Percentiles rank a stretch among this genome's conserved stretches.
Evolutionary conservation across 2,888 invertebrate species (phyloP).

Genomic region (Atrina japonica): DNA sequence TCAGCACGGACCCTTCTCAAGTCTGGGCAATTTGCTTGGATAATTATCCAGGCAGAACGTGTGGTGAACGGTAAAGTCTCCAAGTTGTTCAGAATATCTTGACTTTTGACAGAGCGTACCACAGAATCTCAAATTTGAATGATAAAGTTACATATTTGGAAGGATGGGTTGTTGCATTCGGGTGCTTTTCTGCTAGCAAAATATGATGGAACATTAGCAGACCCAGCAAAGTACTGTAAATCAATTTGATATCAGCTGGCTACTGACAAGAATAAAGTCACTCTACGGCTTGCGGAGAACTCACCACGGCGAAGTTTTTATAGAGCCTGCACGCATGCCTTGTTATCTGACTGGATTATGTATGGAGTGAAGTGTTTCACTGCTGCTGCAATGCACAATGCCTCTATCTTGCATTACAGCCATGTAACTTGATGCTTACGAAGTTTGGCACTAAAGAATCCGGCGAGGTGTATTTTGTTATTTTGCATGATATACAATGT

Average conservation of each 20-base stretch:
- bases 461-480: slow-evolving; percentile 43
- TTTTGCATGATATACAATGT: slow-evolving; percentile 51
- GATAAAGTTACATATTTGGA: slow-evolving; percentile 52
- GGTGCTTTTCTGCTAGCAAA: slow-evolving; percentile 38
- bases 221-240: slow-evolving; percentile 24
- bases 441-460: slow-evolving; percentile 60
- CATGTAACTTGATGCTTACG: slow-evolving; percentile 54
- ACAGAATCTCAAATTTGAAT: slow-evolving; percentile 48
- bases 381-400: slow-evolving; percentile 50
- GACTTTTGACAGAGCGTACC: neutral
- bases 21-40: slow-evolving; percentile 56
- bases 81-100: neutral
- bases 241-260: slow-evolving; percentile 35
- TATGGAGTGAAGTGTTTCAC: slow-evolving; percentile 55
- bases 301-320: slow-evolving; percentile 54
- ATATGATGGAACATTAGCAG: slow-evolving; percentile 29
- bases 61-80: slow-evolving; percentile 47
- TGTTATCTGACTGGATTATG: slow-evolving; percentile 53
- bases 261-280: slow-evolving; percentile 48
- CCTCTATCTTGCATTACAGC: slow-evolving; percentile 58
- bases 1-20: slow-evolving; percentile 49
- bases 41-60: slow-evolving; percentile 46
- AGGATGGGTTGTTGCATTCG: slow-evolving; percentile 42
- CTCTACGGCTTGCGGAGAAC: slow-evolving; percentile 52
- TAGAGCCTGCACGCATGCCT: slow-evolving; percentile 57